Conservation (phyloP, 2,888 invertebrate species). For the Cryptus viduatorius region DNA sequence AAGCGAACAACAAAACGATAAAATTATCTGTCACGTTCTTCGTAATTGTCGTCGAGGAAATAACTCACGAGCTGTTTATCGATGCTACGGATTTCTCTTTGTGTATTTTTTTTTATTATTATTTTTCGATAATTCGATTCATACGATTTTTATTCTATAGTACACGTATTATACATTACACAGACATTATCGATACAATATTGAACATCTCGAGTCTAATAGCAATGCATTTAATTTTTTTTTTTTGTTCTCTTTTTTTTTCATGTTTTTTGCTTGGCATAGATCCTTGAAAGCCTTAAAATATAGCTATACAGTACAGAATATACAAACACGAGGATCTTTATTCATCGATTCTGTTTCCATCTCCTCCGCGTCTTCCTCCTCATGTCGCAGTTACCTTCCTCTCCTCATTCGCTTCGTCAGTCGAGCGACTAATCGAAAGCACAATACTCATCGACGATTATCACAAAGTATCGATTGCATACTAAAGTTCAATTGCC, state of each 20-base stretch:
- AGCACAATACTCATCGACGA: too few species aligned
- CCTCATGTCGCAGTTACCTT: neutral
- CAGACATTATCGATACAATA: slow-evolving; percentile 70
- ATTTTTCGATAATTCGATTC: slow-evolving; percentile 33
- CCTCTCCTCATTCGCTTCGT: neutral
- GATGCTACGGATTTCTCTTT: neutral
- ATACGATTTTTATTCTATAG: slow-evolving; percentile 63
- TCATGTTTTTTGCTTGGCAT: slow-evolving; percentile 3
- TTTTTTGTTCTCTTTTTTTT: slow-evolving; percentile 1
- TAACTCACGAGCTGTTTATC: neutral
- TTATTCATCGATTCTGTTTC: slow-evolving; percentile 14
- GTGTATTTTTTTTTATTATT: slow-evolving; percentile 20
- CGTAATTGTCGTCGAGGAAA: neutral
- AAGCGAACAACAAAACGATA: neutral
- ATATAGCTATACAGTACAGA: slow-evolving; percentile 62
- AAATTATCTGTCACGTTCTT: neutral
- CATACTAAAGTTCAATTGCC: too few species aligned
- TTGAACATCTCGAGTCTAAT: slow-evolving; percentile 65
- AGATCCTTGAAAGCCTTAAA: slow-evolving; percentile 60
- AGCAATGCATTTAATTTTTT: slow-evolving; percentile 30
- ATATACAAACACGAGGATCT: slow-evolving; percentile 65
- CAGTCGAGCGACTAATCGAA: too few species aligned
- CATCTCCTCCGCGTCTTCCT: neutral
- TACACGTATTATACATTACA: slow-evolving; percentile 70
- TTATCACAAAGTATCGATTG: too few species aligned